Base-by-base conservation (phyloP, 1,140 invertebrate genomes). In the Drosophila triauraria region DNA sequence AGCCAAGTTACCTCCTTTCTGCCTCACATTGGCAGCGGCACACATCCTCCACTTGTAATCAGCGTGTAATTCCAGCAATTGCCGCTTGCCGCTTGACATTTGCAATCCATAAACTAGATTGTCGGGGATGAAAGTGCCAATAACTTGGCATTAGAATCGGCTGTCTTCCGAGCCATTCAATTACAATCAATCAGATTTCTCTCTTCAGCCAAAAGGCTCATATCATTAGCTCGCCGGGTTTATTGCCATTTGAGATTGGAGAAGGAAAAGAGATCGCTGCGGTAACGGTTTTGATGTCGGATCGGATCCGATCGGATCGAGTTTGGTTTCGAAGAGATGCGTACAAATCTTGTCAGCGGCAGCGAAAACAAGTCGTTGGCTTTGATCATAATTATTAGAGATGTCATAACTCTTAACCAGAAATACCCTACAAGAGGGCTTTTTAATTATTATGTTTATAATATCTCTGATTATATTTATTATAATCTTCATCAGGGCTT, bases 151-250 rank as follows among this genome's bases (percentile, higher is more conserved):
- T 75, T 60, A 75, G 75, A 82, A 82, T 82, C 57, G 25, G 61
- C 47, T 50, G 62, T 44, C 60, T 48, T 42, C 42, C 43, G 15
- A 42, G 20, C 58, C 46, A 72, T 76, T 53, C 56, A 75, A 82
- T 82, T 82, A 82, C 46, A 82, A 82, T 82, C 80, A 82, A 82
- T 82, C 80, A 77, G 59, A 78, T 71, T 81, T 81, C 60, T 75
- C 62, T 68, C 27, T n/a, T 40, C 9, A 15, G 25, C 56, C 56
- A 32, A 71, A 79, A 72, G 72, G 72, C 65, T 48, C 42, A 68
- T 56, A 67, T 77, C 61, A 77, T 82, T 74, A 81, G 67, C 40
- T 72, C 13, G 53, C 54, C 62, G 60, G 65, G 61, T 63, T 78
- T 81, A 81, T 78, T 63, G 78, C n/a, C 59, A 38, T 25, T 38